Percentiles rank a stretch among this genome's conserved stretches.
These are phyloP conservation scores for Emydocephalus ijimae DNA, from an alignment of 2,113 vertebrate genomes.

Conservation along the genomic window DNA sequence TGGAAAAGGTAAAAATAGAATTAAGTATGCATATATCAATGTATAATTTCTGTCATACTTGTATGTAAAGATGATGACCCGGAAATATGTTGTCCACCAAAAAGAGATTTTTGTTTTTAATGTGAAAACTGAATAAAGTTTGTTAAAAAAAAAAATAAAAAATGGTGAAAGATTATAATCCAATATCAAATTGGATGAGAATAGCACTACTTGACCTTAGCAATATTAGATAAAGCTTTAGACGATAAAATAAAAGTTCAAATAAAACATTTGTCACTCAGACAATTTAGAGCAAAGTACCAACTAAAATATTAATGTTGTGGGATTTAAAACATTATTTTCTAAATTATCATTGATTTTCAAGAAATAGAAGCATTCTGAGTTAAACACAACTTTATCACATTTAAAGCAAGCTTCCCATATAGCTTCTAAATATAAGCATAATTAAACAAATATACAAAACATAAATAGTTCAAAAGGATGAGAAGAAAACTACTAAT, in stretches of 20 bases:
- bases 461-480: slow-evolving; percentile 14
- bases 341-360: slow-evolving; percentile 6
- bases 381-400: not conserved
- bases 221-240: slow-evolving; percentile 12
- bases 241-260: not conserved
- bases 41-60: no score
- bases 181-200: slow-evolving; percentile 53
- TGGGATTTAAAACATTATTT: slow-evolving; percentile 20
- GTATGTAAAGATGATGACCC: no score
- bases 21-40: no score
- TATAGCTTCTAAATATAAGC: not conserved
- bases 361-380: not conserved
- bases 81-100: no score
- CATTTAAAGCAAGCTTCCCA: not conserved
- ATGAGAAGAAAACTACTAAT: not conserved
- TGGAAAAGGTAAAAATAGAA: no score
- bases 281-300: slow-evolving; percentile 27
- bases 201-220: slow-evolving; percentile 48
- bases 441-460: not conserved
- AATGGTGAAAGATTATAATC: slow-evolving; percentile 37
- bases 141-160: slow-evolving; percentile 23
- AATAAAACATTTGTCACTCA: slow-evolving; percentile 48
- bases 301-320: slow-evolving; percentile 35
- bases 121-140: no score
- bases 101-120: no score